Base-by-base conservation (phyloP, 1,140 invertebrate species). In the Atta colombica region DNA sequence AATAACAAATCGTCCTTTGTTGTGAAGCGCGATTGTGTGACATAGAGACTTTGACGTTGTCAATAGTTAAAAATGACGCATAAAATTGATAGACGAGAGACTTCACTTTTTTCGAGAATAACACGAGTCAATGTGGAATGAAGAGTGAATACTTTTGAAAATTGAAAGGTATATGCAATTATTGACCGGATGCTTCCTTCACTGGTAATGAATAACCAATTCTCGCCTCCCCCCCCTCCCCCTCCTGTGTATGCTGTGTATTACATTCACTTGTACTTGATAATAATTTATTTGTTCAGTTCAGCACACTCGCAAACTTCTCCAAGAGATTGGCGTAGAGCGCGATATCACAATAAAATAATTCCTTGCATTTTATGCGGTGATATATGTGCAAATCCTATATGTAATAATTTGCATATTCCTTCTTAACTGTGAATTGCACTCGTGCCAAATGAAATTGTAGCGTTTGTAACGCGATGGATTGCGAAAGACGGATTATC, bases 141-240 rank as follows among this genome's bases (percentile, higher is more conserved):
- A 58, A 85, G 45, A 60, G 66, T 77, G 75, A 60, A 85, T 81
- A n/a, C 51, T 69, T 58, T 77, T 80, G 53, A 77, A 78, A 84
- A 55, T 65, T 88, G 89, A 89, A 90, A 90, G 81, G 63, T 90
- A 90, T 90, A 90, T 85, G 89, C 89, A 90, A 88, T 90, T 90
- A 90, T 90, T 88, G 77, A 55, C 31, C 65, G n/a, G 28, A 77
- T 80, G 77, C 84, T 89, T 58, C 58, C 75, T 89, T 88, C 60
- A 77, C 61, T 8, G 53, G 7, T 81, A 31, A 55, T 71, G 53
- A 71, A 71, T 4, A 71, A 71, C 18, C 21, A 28, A 71, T 71
- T 71, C 7, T 45, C 39, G 39, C 8, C 39, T 0, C 7, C 39
- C 7, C n/a, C 60, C 1, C 7, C 10, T 0, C 1, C 8, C 39